Evolutionary conservation across 1,140 invertebrate species (phyloP).

Genomic region (Diuraphis noxia): DNA sequence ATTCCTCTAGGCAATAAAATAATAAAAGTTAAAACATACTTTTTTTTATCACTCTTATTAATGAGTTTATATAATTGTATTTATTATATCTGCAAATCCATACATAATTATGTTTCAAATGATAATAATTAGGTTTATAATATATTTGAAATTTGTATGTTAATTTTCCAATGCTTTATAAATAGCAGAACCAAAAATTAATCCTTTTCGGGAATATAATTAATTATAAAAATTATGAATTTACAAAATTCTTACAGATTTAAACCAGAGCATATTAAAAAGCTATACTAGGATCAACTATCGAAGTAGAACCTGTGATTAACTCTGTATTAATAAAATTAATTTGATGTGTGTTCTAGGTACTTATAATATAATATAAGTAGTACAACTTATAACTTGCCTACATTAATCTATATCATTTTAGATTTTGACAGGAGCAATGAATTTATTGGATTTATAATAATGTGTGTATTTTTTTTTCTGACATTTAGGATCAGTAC

Average conservation of each 20-base stretch:
- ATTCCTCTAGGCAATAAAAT: too few species aligned
- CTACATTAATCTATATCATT: neutral
- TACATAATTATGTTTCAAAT: neutral
- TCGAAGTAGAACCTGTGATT: neutral
- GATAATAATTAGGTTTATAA: neutral
- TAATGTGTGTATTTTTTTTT: neutral
- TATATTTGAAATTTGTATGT: too few species aligned
- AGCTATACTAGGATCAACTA: neutral
- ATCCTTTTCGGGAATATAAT: neutral
- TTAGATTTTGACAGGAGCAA: neutral
- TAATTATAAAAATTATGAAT: neutral
- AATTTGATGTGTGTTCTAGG: neutral
- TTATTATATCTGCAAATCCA: neutral
- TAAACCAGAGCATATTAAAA: neutral
- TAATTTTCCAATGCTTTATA: neutral
- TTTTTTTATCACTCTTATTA: neutral
- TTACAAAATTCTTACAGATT: neutral
- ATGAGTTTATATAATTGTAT: neutral
- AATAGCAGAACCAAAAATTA: neutral
- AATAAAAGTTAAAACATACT: neutral
- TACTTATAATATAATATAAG: neutral
- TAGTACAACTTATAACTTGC: too few species aligned
- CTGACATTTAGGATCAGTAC: neutral
- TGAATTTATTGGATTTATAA: neutral
- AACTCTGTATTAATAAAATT: neutral